Evolutionary conservation across 2,888 invertebrate genomes (phyloP), one percentile per base, ranked within the genome.

Genomic region (Spisula solida): DNA sequence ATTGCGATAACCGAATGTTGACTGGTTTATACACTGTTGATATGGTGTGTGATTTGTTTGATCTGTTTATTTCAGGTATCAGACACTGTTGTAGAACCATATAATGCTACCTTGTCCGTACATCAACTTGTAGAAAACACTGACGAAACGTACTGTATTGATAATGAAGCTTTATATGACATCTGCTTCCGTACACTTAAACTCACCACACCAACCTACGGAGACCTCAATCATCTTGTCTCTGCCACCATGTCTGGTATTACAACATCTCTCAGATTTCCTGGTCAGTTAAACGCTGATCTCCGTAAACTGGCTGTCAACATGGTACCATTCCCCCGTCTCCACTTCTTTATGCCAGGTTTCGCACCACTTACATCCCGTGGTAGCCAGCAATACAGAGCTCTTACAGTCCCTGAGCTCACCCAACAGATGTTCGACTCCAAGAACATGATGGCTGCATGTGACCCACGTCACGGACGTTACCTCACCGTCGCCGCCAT

Each of bases 281-380:
- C 93, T 6, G 93, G 93, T 84, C 93, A 93, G 89, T 70, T 93
- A 86, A 93, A 93, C 86, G 93, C 93, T 34, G 93, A 93, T 91
- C 91, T 93, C 34, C 86, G 93, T 34, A 93, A 93, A 88, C 47
- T 93, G 82, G 93, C 93, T 31, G 90, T 90, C 82, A 90, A 90
- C 96, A 98, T 99, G 98, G 98, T 99, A n/a, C 99, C 99, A n/a
- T 99, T 99, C 97, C 99, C 99, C 89, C 98, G 98, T 93, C 97
- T 98, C 81, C 98, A 98, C 96, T 98, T 98, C 97, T 98, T 98
- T 96, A 98, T 98, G 97, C 98, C 98, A 82, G 99, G 98, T 98
- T 99, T 97, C 97, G 98, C 95, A 98, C 99, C 79, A 97, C 97
- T 99, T 56, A 99, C 99, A 41, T 98, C 98, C 1, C 98, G 98